Percentiles rank a stretch among this genome's conserved stretches.
Conservation (phyloP, 2,797 vertebrate species). For the Alcedo atthis region DNA sequence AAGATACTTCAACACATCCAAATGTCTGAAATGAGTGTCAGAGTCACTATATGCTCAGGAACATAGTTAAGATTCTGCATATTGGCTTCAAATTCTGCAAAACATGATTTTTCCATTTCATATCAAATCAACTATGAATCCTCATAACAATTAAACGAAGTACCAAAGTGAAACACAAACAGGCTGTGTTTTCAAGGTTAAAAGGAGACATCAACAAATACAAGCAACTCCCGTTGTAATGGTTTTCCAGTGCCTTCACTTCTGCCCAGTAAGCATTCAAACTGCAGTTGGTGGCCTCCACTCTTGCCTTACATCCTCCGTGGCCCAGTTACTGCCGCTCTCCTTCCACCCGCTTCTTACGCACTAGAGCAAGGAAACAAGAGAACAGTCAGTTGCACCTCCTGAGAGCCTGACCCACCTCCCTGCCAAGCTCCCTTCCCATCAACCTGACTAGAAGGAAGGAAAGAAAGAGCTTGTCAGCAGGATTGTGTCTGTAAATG, state of each 20-base stretch:
- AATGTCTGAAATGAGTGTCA: constrained; percentile 12
- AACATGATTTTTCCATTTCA: background rate
- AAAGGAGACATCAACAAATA: constrained; percentile 56
- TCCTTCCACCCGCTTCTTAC: constrained; percentile 80
- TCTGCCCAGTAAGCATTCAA: constrained; percentile 11
- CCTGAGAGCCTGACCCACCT: background rate
- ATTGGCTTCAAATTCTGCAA: constrained; percentile 15
- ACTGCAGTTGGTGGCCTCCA: background rate
- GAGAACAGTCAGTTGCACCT: background rate
- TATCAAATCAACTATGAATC: constrained; percentile 10
- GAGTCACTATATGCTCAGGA: constrained; percentile 2
- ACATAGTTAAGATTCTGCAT: constrained; percentile 16
- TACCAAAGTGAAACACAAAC: background rate
- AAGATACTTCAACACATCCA: background rate
- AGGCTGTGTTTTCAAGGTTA: constrained; percentile 37
- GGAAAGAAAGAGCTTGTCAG: background rate
- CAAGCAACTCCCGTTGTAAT: constrained; percentile 46
- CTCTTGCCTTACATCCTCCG: background rate
- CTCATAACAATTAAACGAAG: constrained; percentile 25
- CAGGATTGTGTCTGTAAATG: background rate
- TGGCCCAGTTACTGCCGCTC: constrained; percentile 69
- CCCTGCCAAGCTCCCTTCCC: background rate
- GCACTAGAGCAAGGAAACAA: constrained; percentile 63
- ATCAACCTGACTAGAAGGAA: background rate
- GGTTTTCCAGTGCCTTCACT: constrained; percentile 56